Evolutionary conservation across 2,113 vertebrate genomes (phyloP).

Genomic region (Myrmecophaga tridactyla): DNA sequence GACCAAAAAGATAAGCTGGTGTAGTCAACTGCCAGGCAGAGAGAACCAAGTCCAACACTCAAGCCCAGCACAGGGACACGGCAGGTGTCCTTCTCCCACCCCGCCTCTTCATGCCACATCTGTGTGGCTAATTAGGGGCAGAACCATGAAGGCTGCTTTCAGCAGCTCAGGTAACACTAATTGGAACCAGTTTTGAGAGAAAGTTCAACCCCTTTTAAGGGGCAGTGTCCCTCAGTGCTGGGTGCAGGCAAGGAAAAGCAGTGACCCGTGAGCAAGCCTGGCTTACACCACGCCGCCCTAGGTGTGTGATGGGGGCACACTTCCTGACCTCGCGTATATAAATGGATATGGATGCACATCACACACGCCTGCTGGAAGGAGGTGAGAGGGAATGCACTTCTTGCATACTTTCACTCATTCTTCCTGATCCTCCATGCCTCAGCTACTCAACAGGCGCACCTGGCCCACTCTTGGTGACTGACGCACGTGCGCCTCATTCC

Average conservation of each 20-base stretch:
- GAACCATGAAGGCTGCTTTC: neutral
- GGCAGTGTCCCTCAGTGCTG: neutral
- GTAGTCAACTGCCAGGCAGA: neutral
- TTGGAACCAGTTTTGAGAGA: too few relatives aligned
- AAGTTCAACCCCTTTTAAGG: neutral
- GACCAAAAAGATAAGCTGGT: constrained; percentile 46
- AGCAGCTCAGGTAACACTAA: neutral
- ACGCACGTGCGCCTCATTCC: too few relatives aligned
- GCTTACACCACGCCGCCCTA: too few relatives aligned
- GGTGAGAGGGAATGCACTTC: neutral
- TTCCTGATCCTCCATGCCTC: neutral
- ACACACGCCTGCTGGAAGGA: neutral
- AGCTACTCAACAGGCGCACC: neutral
- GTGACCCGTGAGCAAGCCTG: too few relatives aligned
- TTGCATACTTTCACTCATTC: neutral
- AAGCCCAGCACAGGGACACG: neutral
- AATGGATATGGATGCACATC: neutral
- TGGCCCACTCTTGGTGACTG: neutral
- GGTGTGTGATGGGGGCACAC: too few relatives aligned
- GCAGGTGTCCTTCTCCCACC: neutral
- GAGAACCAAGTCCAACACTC: neutral
- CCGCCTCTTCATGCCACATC: neutral
- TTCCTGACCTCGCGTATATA: neutral
- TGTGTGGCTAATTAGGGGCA: neutral
- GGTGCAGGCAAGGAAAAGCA: too few relatives aligned